These are phyloP conservation scores for Microctenopoma steveboyesi DNA, from an alignment of 2,797 vertebrate genomes.

Conservation along the genomic window DNA sequence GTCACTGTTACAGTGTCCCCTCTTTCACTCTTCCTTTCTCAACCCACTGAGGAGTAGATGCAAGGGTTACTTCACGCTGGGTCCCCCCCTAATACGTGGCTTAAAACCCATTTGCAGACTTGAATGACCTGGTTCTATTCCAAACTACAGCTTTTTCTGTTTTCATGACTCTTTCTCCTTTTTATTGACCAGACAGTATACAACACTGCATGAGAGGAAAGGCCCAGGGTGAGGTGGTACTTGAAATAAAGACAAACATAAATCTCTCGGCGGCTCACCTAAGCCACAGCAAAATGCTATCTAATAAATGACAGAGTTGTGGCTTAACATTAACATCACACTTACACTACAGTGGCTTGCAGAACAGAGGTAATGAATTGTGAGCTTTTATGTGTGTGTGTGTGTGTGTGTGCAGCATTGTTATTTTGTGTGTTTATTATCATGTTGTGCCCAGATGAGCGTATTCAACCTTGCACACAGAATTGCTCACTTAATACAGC, in stretches of 20 bases:
- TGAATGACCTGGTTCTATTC: conserved; percentile 59
- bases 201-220: conserved; percentile 52
- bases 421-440: conserved; percentile 40
- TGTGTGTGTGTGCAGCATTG: conserved; percentile 19
- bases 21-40: conserved; percentile 19
- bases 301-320: conserved; percentile 62
- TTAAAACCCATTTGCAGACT: conserved; percentile 66
- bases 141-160: conserved; percentile 55
- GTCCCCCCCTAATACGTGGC: conserved; percentile 48
- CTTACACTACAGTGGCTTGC: conserved; percentile 21
- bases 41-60: conserved; percentile 30
- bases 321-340: conserved; percentile 53
- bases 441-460: conserved; percentile 34
- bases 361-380: conserved; percentile 35
- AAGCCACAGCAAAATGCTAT: conserved; percentile 46
- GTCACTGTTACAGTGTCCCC: conserved; percentile 49
- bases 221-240: conserved; percentile 28
- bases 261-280: conserved; percentile 54
- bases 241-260: conserved; percentile 62
- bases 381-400: conserved; percentile 39
- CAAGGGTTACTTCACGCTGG: conserved; percentile 45
- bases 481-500: conserved; percentile 43
- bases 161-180: conserved; percentile 35
- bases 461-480: conserved; percentile 35
- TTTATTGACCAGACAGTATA: conserved; percentile 59